phyloP scores from a whole-genome alignment of 2,888 invertebrate genomes.

The Brachynemurus nebulosus region DNA sequence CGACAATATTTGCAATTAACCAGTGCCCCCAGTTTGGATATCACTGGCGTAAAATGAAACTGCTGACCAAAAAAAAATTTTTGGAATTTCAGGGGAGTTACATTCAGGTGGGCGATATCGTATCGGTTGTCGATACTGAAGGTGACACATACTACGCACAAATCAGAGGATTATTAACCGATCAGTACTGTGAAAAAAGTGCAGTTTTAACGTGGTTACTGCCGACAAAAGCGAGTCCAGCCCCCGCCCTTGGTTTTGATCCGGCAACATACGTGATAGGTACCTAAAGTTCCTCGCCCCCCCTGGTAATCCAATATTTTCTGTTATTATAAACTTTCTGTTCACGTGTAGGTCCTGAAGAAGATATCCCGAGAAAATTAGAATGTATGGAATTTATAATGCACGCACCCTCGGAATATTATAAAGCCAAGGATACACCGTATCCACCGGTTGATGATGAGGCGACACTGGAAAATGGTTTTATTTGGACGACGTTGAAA shows the following conservation, averaged over 20 bases:
- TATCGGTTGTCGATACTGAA: conserved; percentile 64
- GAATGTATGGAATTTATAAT: conserved; percentile 84
- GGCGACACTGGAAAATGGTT: conserved; percentile 34
- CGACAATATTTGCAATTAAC: no score
- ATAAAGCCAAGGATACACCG: conserved; percentile 58
- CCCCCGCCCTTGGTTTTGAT: conserved; percentile 66
- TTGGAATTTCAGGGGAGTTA: conserved; percentile 53
- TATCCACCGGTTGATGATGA: conserved; percentile 45
- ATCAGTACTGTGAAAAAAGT: conserved; percentile 88
- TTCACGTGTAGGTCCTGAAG: conserved; percentile 60
- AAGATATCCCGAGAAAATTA: conserved; percentile 73
- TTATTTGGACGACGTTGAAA: conserved; percentile 50
- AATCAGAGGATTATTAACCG: conserved; percentile 75
- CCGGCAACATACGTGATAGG: conserved; percentile 82
- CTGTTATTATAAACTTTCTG: background rate
- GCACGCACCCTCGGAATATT: conserved; percentile 89
- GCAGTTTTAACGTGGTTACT: conserved; percentile 85
- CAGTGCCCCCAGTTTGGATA: no score
- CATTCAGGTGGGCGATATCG: conserved; percentile 83
- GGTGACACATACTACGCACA: conserved; percentile 78
- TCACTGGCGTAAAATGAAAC: no score
- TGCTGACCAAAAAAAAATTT: no score
- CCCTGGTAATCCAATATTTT: no score
- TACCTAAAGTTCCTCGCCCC: no score
- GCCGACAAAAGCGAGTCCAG: conserved; percentile 69